Percentiles rank a stretch among this genome's conserved stretches.
Evolutionary conservation across 2,113 vertebrate genomes (phyloP).

Genomic region (Rhynchomys soricoides): DNA sequence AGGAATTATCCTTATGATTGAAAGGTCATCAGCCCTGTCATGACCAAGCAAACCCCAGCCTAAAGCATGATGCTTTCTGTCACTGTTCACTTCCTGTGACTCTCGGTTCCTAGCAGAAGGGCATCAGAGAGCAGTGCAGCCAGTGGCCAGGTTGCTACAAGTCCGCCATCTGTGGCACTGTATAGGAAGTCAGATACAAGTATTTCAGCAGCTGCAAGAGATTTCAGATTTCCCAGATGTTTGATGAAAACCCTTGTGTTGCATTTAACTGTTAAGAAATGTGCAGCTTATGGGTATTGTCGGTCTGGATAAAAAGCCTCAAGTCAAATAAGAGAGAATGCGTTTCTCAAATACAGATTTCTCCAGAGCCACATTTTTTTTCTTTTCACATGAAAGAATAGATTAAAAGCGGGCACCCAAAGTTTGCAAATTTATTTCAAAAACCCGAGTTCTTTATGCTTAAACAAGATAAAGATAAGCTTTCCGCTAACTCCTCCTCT

Average conservation of each 20-base stretch:
- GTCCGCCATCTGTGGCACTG: neutral
- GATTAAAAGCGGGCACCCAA: neutral
- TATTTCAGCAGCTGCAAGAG: slow-evolving; percentile 11
- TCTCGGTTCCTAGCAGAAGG: neutral
- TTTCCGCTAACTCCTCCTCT: neutral
- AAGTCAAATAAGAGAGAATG: slow-evolving; percentile 21
- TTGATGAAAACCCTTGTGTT: neutral
- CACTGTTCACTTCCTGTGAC: neutral
- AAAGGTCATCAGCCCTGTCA: neutral
- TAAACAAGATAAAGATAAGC: slow-evolving; percentile 5
- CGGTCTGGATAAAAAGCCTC: neutral
- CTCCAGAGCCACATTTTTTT: neutral
- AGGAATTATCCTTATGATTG: neutral
- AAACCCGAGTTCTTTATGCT: neutral
- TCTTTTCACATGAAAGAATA: neutral
- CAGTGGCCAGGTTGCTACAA: neutral
- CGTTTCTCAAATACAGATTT: slow-evolving; percentile 27
- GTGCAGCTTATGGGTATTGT: neutral
- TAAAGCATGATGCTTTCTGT: neutral
- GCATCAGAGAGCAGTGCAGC: neutral
- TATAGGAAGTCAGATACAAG: slow-evolving; percentile 9
- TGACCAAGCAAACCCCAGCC: neutral
- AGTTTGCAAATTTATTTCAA: neutral
- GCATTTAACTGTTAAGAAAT: slow-evolving; percentile 5
- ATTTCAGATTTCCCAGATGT: neutral